phyloP scores from a whole-genome alignment of 2,888 invertebrate genomes.

The Chironomus riparius region DNA sequence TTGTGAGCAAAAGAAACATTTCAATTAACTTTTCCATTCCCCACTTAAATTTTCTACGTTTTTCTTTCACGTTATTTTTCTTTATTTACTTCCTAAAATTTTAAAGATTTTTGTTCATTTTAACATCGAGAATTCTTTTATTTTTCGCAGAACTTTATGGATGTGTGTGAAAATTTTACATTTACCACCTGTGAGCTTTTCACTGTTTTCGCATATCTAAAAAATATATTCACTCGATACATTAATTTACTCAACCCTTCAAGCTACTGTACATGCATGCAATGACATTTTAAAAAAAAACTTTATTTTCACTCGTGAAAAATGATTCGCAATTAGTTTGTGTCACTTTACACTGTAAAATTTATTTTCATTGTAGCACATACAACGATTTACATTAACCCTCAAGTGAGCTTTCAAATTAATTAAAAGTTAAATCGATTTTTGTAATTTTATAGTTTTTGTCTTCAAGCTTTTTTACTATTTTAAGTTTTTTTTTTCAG shows the following conservation, averaged over 20 bases:
- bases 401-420: not conserved
- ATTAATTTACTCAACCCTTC: not conserved
- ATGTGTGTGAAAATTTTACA: not conserved
- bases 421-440: not conserved
- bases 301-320: not conserved
- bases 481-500: too few relatives aligned
- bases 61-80: not conserved
- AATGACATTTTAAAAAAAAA: not conserved
- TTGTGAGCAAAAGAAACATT: not conserved
- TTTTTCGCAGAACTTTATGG: not conserved
- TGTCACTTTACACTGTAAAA: not conserved
- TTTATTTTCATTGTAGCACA: not conserved
- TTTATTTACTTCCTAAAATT: not conserved
- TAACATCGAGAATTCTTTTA: not conserved
- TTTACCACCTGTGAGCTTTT: not conserved
- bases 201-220: not conserved
- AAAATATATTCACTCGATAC: not conserved
- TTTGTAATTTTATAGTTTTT: too few relatives aligned
- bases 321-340: not conserved
- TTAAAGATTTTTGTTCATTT: too few relatives aligned
- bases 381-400: not conserved
- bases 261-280: not conserved
- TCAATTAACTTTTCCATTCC: not conserved
- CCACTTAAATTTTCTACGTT: not conserved
- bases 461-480: too few relatives aligned